Evolutionary conservation across 2,113 vertebrate genomes (phyloP), one percentile per base, ranked within the genome.

Genomic region (Mustela nigripes): DNA sequence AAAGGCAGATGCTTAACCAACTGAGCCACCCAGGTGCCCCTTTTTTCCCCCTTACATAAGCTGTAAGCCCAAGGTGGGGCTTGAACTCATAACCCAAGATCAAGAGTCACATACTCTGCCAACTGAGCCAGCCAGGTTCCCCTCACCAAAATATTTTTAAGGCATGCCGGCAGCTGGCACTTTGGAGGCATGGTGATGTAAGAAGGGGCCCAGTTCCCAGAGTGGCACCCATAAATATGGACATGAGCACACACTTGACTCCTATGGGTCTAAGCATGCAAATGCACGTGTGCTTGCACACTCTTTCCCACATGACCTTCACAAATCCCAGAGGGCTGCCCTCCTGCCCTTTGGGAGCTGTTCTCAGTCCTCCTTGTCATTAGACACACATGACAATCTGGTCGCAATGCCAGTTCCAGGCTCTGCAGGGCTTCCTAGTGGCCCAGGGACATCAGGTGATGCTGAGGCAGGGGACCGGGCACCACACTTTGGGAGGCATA

Each of bases 371-470:
- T 73, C n/a, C 56, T 26, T 39, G 21, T 39, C 67, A 9, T 36
- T 26, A 91, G 21, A 71, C 22, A 81, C 58, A 12, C 4, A 2
- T 0, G 56, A 62, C 74, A n/a, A 89, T 14, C 26, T 65, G 69
- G 18, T 62, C 39, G 15, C 74, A 50, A 1, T 4, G 33, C 0
- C 3, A 22, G 60, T 7, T 76, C 48, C 36, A 83, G 67, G 11
- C 5, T 19, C 58, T 4, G 1, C 0, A 3, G 56, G 48, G 81
- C n/a, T 8, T 45, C 58, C 19, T 9, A 1, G 0, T 0, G n/a
- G 71, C 33, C 62, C 3, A 3, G 3, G 7, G 3, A 15, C 45
- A 31, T 33, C 31, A 56, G 83, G 82, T 15, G 11, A 62, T n/a
- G 63, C 31, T 11, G 45, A 36, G 36, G 69, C 31, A 78, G 80